Evolutionary conservation across 2,797 vertebrate genomes (phyloP), one percentile per base, ranked within the genome.

Genomic region (Discoglossus pictus): DNA sequence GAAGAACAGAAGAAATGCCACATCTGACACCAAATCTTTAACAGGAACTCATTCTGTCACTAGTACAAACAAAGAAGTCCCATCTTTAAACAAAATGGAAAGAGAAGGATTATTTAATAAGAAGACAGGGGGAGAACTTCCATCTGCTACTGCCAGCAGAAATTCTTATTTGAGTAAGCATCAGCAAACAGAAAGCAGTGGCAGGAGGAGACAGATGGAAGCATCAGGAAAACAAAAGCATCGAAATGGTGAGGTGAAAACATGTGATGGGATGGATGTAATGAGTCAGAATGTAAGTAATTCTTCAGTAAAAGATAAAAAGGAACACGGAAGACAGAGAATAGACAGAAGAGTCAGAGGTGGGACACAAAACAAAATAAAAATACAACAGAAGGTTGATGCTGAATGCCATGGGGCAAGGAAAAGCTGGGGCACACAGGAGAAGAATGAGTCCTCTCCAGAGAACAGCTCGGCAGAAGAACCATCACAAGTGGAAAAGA

Each of bases 401-500:
- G 1, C 13, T 25, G 21, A 44, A 4, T 52, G 25, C 12, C 4
- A 9, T 31, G 17, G 27, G 11, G 13, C 4, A 48, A 18, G 15
- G 40, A 43, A 35, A 12, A 43, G n/a, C 3, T 3, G 3, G 20
- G 36, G 5, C 11, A 2, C 3, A 18, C 7, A 62, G 21, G 10
- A n/a, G 11, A 38, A 47, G 39, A 8, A 21, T 21, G 11, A 27
- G 7, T 63, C 48, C 8, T 34, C 36, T 25, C 31, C 52, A 35
- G 52, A 43, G 9, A 64, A 25, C 12, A 58, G 23, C 27, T 64
- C 61, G 6, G 46, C 36, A 1, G 36, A 71, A 20, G 52, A 25
- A 7, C 11, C 13, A 35, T 7, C 16, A 1, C 34, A 20, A 50
- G 12, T 25, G 2, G 50, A 63, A 6, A 9, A 7, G 34, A 13